Conservation (phyloP, 37 sponge, comb jelly and placozoan species). For the Chondrosia reniformis region DNA sequence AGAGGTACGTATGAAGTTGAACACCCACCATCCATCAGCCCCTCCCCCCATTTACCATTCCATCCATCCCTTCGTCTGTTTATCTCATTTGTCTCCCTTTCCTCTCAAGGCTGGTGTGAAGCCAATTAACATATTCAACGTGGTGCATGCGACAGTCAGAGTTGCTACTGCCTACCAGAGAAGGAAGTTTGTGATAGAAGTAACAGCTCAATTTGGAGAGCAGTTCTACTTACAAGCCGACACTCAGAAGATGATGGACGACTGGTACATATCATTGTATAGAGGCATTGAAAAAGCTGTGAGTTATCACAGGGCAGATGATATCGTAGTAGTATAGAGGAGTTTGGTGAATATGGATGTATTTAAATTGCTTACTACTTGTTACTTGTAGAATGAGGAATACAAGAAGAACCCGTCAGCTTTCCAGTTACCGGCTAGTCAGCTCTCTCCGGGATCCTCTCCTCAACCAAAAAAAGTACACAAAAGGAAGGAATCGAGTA, state of each 20-base stretch:
- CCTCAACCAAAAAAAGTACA: not conserved
- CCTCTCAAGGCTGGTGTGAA: conserved; percentile 42
- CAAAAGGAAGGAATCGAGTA: conserved; percentile 33
- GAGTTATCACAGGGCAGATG: conserved; percentile 8
- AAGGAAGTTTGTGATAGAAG: conserved; percentile 49
- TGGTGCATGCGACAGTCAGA: conserved; percentile 35
- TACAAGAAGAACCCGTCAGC: conserved; percentile 46
- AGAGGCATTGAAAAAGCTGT: conserved; percentile 51
- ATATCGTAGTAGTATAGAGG: not conserved
- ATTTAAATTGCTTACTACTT: not conserved
- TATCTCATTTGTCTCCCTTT: not conserved
- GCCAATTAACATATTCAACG: conserved; percentile 34
- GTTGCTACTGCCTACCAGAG: conserved; percentile 34
- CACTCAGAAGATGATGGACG: conserved; percentile 53
- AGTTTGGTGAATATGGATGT: not conserved
- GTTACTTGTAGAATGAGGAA: conserved; percentile 47
- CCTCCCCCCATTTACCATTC: conserved; percentile 10
- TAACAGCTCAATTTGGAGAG: conserved; percentile 61
- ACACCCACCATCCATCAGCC: not conserved
- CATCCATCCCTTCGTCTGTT: not conserved
- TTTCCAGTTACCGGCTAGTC: not conserved
- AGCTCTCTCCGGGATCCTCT: not conserved
- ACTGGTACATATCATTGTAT: conserved; percentile 78
- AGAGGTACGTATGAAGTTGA: conserved; percentile 28
- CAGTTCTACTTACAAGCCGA: conserved; percentile 82